A percentile compares a stretch with the other conserved stretches of the same genome.
phyloP scores from a whole-genome alignment of 1,140 invertebrate genomes.

The Platyscapa corneri region DNA sequence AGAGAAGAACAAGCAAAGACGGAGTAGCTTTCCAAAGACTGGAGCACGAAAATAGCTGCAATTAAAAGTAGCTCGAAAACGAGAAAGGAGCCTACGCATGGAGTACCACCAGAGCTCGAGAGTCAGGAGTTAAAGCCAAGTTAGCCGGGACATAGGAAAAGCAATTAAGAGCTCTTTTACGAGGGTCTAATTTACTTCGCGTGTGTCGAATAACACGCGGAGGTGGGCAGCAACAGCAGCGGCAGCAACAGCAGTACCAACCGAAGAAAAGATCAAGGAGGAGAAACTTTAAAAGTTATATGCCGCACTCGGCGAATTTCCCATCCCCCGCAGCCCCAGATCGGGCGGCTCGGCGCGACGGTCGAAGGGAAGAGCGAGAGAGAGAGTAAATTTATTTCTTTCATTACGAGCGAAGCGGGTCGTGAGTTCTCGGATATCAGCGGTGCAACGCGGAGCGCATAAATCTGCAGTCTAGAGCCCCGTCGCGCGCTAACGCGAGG shows the following conservation, averaged over 20 bases:
- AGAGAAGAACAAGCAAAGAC: neutral
- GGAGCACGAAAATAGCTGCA: conserved; percentile 6
- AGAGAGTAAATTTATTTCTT: conserved; percentile 75
- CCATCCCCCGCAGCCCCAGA: conserved; percentile 54
- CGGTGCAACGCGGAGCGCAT: conserved; percentile 72
- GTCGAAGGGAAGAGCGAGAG: neutral
- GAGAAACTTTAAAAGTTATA: conserved; percentile 49
- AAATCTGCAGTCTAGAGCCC: conserved; percentile 71
- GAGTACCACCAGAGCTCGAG: conserved; percentile 45
- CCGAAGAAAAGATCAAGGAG: conserved; percentile 20
- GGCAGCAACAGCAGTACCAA: neutral
- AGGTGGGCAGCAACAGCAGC: neutral
- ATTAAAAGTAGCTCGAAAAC: neutral
- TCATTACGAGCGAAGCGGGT: conserved; percentile 74
- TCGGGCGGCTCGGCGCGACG: conserved; percentile 39
- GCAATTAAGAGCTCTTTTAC: conserved; percentile 53
- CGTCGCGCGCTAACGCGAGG: conserved; percentile 44
- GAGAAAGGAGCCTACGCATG: conserved; percentile 14
- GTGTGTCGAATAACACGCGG: conserved; percentile 47
- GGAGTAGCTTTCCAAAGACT: neutral
- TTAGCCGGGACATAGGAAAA: conserved; percentile 45
- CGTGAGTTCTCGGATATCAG: conserved; percentile 75
- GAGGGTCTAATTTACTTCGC: conserved; percentile 53
- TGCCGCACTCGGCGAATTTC: conserved; percentile 56
- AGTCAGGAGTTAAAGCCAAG: conserved; percentile 53